These are phyloP conservation scores for Prenolepis imparis DNA, from an alignment of 2,888 invertebrate genomes.

Conservation along the genomic window DNA sequence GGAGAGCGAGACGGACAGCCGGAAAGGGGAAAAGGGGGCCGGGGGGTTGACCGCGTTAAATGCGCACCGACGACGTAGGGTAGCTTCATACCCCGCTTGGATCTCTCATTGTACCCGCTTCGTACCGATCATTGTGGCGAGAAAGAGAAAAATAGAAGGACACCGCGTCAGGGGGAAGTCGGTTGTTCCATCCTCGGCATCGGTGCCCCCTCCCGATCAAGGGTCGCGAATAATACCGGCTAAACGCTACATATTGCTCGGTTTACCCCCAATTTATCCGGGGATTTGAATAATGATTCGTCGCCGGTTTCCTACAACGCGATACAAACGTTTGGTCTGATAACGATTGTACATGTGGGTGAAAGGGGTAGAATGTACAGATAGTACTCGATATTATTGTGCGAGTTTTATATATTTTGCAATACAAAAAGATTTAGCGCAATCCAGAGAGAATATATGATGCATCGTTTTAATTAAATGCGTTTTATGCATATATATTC, in stretches of 20 bases:
- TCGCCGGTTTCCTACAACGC: conserved; percentile 48
- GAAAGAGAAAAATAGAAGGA: conserved; percentile 31
- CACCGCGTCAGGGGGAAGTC: conserved; percentile 25
- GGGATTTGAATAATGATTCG: conserved; percentile 83
- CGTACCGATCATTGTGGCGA: conserved; percentile 59
- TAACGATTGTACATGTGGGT: conserved; percentile 19
- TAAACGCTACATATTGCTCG: conserved; percentile 86
- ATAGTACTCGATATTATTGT: conserved; percentile 2
- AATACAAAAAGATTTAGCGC: no score
- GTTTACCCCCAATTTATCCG: conserved; percentile 82
- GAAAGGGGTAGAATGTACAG: background rate
- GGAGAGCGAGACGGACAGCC: conserved; percentile 60
- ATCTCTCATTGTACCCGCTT: conserved; percentile 67
- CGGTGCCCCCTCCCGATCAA: conserved; percentile 72
- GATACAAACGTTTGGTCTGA: conserved; percentile 4
- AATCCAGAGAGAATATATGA: background rate
- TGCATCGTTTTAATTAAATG: background rate
- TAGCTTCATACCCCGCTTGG: conserved; percentile 36
- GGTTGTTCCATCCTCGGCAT: conserved; percentile 55
- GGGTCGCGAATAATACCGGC: conserved; percentile 81
- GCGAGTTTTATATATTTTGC: background rate
- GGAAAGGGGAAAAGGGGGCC: conserved; percentile 25
- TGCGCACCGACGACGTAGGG: conserved; percentile 57
- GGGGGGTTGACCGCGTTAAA: conserved; percentile 64
- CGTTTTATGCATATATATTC: background rate